Evolutionary conservation across 2,888 invertebrate genomes (phyloP).

Genomic region (Vandiemenella viatica): DNA sequence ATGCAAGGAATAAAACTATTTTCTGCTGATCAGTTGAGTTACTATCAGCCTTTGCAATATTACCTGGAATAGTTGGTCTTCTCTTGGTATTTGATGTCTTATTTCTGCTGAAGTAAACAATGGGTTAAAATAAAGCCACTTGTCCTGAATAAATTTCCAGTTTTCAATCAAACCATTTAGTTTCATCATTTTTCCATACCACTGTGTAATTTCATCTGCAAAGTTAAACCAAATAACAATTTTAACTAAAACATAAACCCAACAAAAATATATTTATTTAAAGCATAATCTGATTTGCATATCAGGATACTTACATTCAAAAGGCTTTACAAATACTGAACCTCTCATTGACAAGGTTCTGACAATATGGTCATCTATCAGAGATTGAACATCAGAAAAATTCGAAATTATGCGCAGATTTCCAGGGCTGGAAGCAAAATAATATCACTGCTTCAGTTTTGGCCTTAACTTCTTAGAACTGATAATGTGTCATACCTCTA

Average conservation of each 20-base stretch:
- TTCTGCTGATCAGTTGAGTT: too few relatives aligned
- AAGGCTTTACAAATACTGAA: conserved; percentile 73
- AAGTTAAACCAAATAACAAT: too few relatives aligned
- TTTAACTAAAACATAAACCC: background rate
- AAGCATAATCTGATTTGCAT: conserved; percentile 13
- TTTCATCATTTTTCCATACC: conserved; percentile 58
- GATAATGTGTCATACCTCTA: too few relatives aligned
- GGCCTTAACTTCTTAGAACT: too few relatives aligned
- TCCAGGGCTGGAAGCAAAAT: too few relatives aligned
- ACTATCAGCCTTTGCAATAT: too few relatives aligned
- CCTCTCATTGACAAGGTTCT: conserved; percentile 74
- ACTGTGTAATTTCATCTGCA: conserved; percentile 38
- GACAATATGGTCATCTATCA: conserved; percentile 69
- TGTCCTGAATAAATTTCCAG: conserved; percentile 73
- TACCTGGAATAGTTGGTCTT: conserved; percentile 54
- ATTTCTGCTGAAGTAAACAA: conserved; percentile 81
- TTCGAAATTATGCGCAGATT: conserved; percentile 43
- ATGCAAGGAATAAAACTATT: too few relatives aligned
- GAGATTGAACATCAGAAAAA: conserved; percentile 61
- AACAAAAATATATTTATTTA: conserved; percentile 5
- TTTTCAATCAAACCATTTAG: conserved; percentile 60
- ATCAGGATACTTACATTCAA: conserved; percentile 41
- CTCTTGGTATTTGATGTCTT: conserved; percentile 71
- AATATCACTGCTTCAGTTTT: too few relatives aligned
- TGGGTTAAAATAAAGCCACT: conserved; percentile 74